Evolutionary conservation across 2,113 vertebrate species (phyloP).

Genomic region (Connochaetes taurinus): DNA sequence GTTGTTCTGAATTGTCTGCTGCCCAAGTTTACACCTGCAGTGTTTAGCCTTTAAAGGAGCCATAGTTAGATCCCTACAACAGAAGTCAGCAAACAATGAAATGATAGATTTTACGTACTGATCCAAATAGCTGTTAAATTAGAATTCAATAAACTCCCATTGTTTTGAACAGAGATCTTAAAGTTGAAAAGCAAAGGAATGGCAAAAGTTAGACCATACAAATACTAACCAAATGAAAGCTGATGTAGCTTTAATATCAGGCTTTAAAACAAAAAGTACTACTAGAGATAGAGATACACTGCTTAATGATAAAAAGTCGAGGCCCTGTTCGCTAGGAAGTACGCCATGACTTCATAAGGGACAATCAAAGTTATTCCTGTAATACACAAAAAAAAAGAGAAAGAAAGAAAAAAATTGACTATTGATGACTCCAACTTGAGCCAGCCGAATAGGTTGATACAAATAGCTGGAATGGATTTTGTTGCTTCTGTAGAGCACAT

Average conservation of each 20-base stretch:
- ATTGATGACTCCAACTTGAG: neutral
- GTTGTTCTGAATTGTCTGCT: neutral
- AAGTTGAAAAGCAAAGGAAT: conserved; percentile 9
- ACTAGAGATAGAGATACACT: neutral
- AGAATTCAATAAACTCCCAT: neutral
- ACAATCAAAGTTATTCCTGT: neutral
- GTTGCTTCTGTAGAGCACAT: neutral
- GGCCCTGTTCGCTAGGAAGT: neutral
- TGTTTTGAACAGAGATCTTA: neutral
- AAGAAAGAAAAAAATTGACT: neutral
- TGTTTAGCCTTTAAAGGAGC: neutral
- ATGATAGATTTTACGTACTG: neutral
- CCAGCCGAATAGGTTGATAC: neutral
- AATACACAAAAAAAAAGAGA: neutral
- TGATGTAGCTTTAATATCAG: neutral
- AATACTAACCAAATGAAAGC: neutral
- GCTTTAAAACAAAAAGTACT: neutral
- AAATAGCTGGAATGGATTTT: neutral
- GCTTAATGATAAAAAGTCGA: neutral
- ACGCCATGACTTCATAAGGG: neutral
- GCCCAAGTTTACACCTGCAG: neutral
- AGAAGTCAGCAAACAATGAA: neutral
- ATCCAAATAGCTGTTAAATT: neutral
- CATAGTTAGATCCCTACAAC: neutral
- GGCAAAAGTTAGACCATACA: neutral